Evolutionary conservation across 2,797 vertebrate species (phyloP).

Genomic region (Melanogrammus aeglefinus): DNA sequence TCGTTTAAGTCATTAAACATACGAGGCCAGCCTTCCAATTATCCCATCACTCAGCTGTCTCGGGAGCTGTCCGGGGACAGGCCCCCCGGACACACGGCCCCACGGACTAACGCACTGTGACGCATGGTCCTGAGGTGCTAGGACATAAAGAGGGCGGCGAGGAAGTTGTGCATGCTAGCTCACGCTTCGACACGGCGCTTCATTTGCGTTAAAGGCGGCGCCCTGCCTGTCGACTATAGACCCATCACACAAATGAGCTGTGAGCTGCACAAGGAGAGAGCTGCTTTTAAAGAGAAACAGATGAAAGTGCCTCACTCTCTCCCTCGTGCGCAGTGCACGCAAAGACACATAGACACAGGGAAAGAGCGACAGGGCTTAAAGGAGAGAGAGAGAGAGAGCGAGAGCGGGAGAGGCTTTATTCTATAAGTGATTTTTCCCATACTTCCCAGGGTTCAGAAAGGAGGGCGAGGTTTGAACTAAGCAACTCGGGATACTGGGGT

Average conservation of each 20-base stretch:
- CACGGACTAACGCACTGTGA: not conserved
- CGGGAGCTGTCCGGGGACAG: not conserved
- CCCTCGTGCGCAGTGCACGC: not conserved
- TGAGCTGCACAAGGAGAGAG: not conserved
- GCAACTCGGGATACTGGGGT: constrained; percentile 5
- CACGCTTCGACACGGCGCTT: not conserved
- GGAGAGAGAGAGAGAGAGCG: constrained; percentile 2
- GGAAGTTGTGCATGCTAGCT: not conserved
- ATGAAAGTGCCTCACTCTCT: not conserved
- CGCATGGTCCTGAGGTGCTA: no score
- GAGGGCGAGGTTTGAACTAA: not conserved
- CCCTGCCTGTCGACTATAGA: not conserved
- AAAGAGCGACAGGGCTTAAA: not conserved
- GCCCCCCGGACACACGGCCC: not conserved
- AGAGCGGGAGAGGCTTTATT: not conserved
- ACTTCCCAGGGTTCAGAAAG: constrained; percentile 10
- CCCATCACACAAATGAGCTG: not conserved
- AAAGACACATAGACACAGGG: not conserved
- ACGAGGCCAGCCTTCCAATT: constrained; percentile 47
- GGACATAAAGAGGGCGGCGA: no score
- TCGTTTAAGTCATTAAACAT: constrained; percentile 49
- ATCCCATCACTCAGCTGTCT: constrained; percentile 34
- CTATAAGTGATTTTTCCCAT: not conserved
- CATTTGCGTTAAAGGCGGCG: no score
- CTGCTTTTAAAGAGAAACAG: not conserved